Evolutionary conservation across 2,113 vertebrate species (phyloP).

Genomic region (Triplophysa siluroides): DNA sequence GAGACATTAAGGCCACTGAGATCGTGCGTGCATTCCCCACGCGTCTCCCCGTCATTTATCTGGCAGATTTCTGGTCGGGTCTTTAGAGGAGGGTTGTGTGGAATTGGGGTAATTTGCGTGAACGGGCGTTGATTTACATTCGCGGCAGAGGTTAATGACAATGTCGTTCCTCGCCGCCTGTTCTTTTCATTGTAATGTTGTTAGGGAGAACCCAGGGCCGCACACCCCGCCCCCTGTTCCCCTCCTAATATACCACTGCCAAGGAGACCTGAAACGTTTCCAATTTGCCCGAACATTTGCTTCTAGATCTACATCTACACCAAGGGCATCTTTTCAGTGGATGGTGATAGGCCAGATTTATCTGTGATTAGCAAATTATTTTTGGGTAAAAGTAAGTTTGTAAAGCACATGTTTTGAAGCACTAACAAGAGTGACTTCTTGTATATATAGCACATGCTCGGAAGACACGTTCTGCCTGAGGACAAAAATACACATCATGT

Average conservation of each 20-base stretch:
- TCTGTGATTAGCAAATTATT: not conserved
- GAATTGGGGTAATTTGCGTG: slow-evolving; percentile 80
- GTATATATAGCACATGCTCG: too few species aligned
- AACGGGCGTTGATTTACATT: slow-evolving; percentile 83
- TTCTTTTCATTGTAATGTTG: slow-evolving; percentile 83
- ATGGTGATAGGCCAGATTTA: slow-evolving; percentile 21
- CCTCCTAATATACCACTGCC: slow-evolving; percentile 42
- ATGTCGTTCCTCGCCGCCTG: slow-evolving; percentile 78
- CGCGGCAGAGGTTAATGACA: slow-evolving; percentile 86
- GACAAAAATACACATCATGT: too few species aligned
- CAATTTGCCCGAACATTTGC: slow-evolving; percentile 41
- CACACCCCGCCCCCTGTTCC: slow-evolving; percentile 38
- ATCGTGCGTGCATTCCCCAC: not conserved
- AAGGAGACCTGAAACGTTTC: slow-evolving; percentile 40
- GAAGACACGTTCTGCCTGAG: too few species aligned
- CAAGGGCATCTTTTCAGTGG: slow-evolving; percentile 30
- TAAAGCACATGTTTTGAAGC: too few species aligned
- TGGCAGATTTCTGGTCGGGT: slow-evolving; percentile 43
- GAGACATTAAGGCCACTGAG: slow-evolving; percentile 7
- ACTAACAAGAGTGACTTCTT: too few species aligned
- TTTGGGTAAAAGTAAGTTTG: not conserved
- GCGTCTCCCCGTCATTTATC: slow-evolving; percentile 61
- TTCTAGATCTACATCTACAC: slow-evolving; percentile 14
- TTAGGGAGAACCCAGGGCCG: slow-evolving; percentile 70
- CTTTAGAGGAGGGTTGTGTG: slow-evolving; percentile 66